Percentiles rank a stretch among this genome's conserved stretches.
Evolutionary conservation across 2,888 invertebrate genomes (phyloP).

Genomic region (Fissipunctia ypsillon): DNA sequence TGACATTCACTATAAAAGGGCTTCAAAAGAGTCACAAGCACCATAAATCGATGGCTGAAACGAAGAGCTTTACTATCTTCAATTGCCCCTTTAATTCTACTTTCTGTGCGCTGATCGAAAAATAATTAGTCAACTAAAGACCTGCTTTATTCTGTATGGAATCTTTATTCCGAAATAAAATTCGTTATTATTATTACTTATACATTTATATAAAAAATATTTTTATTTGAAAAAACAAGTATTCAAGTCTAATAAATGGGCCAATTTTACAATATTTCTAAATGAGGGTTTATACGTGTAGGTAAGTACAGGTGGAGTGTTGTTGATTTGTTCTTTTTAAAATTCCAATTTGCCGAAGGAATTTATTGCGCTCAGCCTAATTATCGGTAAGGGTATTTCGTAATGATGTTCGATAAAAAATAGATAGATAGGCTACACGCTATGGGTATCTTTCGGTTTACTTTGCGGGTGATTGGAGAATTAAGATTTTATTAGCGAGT

Average conservation of each 20-base stretch:
- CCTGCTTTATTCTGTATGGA: constrained; percentile 80
- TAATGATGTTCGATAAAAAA: constrained; percentile 62
- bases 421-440: constrained; percentile 45
- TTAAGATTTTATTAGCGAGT: constrained; percentile 14
- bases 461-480: constrained; percentile 35
- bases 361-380: constrained; percentile 71
- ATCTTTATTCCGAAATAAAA: too few relatives aligned
- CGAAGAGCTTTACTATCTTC: constrained; percentile 84
- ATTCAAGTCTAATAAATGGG: constrained; percentile 72
- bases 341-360: constrained; percentile 67
- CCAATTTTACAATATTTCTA: constrained; percentile 80
- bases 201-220: constrained; percentile 74
- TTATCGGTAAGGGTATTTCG: constrained; percentile 65
- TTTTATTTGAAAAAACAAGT: constrained; percentile 74
- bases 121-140: constrained; percentile 87
- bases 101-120: constrained; percentile 81
- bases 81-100: constrained; percentile 84
- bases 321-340: constrained; percentile 68
- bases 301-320: constrained; percentile 70
- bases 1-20: constrained; percentile 80
- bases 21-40: constrained; percentile 76
- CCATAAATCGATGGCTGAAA: constrained; percentile 83
- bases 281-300: constrained; percentile 77
- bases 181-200: too few relatives aligned
- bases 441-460: constrained; percentile 39